Evolutionary conservation across 2,888 invertebrate genomes (phyloP), one percentile per base, ranked within the genome.

Genomic region (Noctua janthina): DNA sequence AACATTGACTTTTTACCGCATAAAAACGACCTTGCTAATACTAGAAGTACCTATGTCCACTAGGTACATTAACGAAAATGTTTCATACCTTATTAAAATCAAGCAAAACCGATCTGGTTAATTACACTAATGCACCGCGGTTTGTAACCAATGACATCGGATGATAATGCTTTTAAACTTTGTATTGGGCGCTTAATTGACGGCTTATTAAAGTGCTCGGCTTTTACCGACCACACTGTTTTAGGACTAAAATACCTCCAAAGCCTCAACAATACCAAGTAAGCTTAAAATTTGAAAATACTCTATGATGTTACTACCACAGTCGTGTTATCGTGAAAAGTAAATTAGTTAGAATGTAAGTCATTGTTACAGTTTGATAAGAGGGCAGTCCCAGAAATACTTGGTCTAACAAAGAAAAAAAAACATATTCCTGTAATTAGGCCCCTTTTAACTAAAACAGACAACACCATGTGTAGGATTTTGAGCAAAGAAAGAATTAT

Each of bases 81-180:
- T 68, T 68, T n/a, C 4, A 20, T 68, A 68, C 46, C 68, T 46
- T n/a, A 82, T 79, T 79, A 85, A 84, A 86, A 82, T 85, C 68
- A 90, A 89, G 88, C 89, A 86, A 89, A 89, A 88, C 54, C 66
- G 56, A 78, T 91, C 86, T 88, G 90, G 91, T 92, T 92, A 93
- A 94, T 94, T 92, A 92, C 89, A 88, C 87, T 91, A 93, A 92
- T 93, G 91, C 89, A 91, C 79, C 91, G 93, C 89, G 92, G 92
- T 92, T 85, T 87, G 86, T 89, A 84, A 82, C 79, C 90, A 84
- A 91, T 92, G 90, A 91, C 90, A 88, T 87, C 89, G 87, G 92
- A 90, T 94, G 93, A 93, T 93, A 93, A 93, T 88, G 93, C 94
- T 93, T 94, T 95, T 94, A 93, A 94, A 92, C 86, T 92, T 92